Evolutionary conservation across 2,888 invertebrate species (phyloP).

Genomic region (Pyrrhosoma nymphula): DNA sequence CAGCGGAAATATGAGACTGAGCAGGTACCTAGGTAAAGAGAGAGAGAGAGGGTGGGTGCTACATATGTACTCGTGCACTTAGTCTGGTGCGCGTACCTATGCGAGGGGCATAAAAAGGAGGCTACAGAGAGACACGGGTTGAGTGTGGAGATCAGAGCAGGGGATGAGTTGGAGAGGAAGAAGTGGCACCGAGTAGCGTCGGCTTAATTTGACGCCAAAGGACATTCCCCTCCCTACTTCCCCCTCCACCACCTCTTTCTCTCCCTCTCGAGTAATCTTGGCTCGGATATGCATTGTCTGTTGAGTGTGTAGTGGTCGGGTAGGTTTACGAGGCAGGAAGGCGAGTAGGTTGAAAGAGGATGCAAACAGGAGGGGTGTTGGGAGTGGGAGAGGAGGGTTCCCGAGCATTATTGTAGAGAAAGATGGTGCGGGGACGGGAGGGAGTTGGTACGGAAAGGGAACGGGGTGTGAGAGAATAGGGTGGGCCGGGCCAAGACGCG

Average conservation of each 20-base stretch:
- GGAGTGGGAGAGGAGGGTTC: neutral
- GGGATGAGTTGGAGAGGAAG: no score
- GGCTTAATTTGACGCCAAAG: constrained; percentile 53
- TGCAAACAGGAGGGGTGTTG: neutral
- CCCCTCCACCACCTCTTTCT: no score
- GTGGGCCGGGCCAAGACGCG: neutral
- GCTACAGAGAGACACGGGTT: neutral
- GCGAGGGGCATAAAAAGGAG: neutral
- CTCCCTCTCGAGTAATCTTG: neutral
- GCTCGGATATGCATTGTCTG: neutral
- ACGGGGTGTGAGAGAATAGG: no score
- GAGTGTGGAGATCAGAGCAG: neutral
- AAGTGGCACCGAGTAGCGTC: constrained; percentile 32
- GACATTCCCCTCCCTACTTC: neutral
- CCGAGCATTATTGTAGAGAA: no score
- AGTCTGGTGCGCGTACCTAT: no score
- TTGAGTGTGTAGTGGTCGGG: neutral
- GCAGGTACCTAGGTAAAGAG: no score
- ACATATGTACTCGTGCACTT: no score
- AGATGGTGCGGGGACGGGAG: neutral
- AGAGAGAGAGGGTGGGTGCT: no score
- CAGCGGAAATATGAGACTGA: no score
- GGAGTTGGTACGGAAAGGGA: neutral
- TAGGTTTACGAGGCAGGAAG: constrained; percentile 7
- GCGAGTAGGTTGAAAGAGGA: neutral